Evolutionary conservation across 2,113 vertebrate species (phyloP), one percentile per base, ranked within the genome.

Genomic region (Pao palembangensis): DNA sequence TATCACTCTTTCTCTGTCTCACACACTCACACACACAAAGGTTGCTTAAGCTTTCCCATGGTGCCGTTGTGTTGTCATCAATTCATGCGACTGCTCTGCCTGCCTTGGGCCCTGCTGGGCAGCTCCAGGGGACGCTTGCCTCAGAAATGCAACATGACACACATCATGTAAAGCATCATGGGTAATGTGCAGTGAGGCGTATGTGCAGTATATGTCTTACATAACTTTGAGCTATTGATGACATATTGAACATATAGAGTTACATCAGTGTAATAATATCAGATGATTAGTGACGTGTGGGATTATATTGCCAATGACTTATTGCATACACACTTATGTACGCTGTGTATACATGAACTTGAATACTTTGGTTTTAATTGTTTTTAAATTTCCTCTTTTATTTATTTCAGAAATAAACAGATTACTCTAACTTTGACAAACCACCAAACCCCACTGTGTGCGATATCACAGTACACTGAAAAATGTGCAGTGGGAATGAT

Each of bases 181-280:
- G 59, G 59, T 66, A 69, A 70, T 70, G 69, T 70, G 65, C 64
- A 57, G 23, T 73, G 65, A 76, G 53, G 71, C 15, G 15, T 58
- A 50, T 64, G 12, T 76, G 52, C 25, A 53, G 61, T 15, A n/a
- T n/a, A n/a, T 60, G 50, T 71, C 49, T 46, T 61, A 12, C 31
- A 16, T 52, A 48, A 23, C 60, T 46, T 6, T 38, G 56, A 54
- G 41, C 6, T 67, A 73, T 71, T 72, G 73, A 81, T 73, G 21
- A 54, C 8, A 31, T 18, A 43, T 13, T 8, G 7, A 19, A 11
- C 20, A 23, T 50, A 13, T 14, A 44, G 5, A 15, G 43, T 18
- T 48, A n/a, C 46, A n/a, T 47, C 46, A 47, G 46, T 16, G 17
- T 7, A 47, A 15, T 43, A 15, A 43, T 43, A 4, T 8, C 42